Evolutionary conservation across 1,140 invertebrate species (phyloP).

Genomic region (Diuraphis noxia): DNA sequence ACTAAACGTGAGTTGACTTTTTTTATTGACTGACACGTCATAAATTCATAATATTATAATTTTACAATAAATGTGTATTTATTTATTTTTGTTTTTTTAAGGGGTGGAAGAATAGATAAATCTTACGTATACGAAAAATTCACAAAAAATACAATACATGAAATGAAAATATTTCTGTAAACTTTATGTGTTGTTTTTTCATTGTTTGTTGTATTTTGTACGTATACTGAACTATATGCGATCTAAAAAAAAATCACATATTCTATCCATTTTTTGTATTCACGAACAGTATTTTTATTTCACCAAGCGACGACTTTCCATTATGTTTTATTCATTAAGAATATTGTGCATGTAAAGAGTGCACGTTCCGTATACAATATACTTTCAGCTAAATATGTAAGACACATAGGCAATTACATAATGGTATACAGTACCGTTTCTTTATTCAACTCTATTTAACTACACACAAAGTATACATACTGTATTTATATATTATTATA

Average conservation of each 20-base stretch:
- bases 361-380: not conserved
- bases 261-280: not conserved
- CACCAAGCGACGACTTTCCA: not conserved
- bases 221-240: not conserved
- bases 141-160: not conserved
- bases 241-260: not conserved
- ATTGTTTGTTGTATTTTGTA: not conserved
- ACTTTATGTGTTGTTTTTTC: not conserved
- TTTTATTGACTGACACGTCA: not conserved
- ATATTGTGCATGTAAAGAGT: not conserved
- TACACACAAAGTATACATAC: not conserved
- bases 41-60: not conserved
- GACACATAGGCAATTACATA: not conserved
- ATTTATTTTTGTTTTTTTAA: not conserved
- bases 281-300: not conserved
- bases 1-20: not conserved
- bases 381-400: not conserved
- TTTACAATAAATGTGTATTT: too few relatives aligned
- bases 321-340: not conserved
- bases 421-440: not conserved
- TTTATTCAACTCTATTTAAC: not conserved
- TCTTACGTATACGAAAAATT: not conserved
- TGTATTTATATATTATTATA: not conserved
- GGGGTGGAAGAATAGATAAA: rapidly evolving
- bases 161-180: not conserved